Base-by-base conservation (phyloP, 2,888 invertebrate genomes). In the Papilio elwesi region DNA sequence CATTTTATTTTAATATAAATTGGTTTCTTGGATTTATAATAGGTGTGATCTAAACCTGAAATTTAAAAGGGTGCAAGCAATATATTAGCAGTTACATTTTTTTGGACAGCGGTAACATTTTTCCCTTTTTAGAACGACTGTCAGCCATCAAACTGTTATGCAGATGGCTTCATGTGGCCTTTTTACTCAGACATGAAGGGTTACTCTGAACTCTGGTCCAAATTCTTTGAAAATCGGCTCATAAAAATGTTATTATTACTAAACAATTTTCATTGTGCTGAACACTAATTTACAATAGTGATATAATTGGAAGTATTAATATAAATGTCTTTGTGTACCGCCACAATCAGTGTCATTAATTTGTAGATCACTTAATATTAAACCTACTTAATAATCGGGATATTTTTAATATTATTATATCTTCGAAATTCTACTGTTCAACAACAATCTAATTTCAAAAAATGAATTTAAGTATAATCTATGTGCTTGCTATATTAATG, bases 391-490 rank as follows among this genome's bases (percentile, higher is more conserved):
- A n/a, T 59, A 26, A 26, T 59, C 7, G 38, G n/a, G n/a, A 51
- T 36, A 49, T 64, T 49, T 64, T 64, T 8, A 26, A 36, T 36
- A 36, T 55, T 55, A 16, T 62, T 64, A 64, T 36, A 64, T 55
- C n/a, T 64, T 64, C 64, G 4, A 47, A 55, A 36, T 70, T 64
- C 63, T 70, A 55, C 52, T n/a, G n/a, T 55, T 55, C 26, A 70
- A 64, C 65, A 65, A 71, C 51, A 72, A 63, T 55, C 43, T 26
- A 26, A 67, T 66, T 63, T 67, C 13, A 62, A 63, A 36, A 7
- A 43, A 43, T 43, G 43, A 43, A 63, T 71, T 57, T 66, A 16
- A 15, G 16, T 53, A 53, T 49, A 11, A 68, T 51, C 15, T 66
- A 63, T 47, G n/a, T 70, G 48, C 59, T 38, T 70, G 48, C 59